phyloP scores from a whole-genome alignment of 2,888 invertebrate genomes.

The Clunio marinus region DNA sequence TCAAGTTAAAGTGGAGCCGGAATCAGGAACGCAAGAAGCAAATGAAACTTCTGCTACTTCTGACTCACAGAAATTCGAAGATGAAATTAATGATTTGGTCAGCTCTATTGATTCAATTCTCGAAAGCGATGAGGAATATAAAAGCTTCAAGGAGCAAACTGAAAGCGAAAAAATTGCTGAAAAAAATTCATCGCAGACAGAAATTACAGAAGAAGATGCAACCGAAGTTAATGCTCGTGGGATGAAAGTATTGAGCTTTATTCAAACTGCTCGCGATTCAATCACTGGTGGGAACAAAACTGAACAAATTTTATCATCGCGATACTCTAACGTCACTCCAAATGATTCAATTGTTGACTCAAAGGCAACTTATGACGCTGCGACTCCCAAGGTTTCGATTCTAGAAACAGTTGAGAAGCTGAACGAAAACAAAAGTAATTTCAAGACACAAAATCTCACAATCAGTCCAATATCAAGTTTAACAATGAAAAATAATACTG shows the following conservation, averaged over 20 bases:
- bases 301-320: slow-evolving; percentile 20
- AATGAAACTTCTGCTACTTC: no score
- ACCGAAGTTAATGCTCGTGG: not conserved
- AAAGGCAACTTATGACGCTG: not conserved
- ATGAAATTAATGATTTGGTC: no score
- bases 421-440: not conserved
- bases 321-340: slow-evolving; percentile 33
- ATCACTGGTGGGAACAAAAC: not conserved
- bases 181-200: not conserved
- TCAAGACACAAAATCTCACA: not conserved
- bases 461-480: slow-evolving; percentile 25
- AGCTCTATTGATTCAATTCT: no score
- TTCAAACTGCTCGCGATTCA: slow-evolving; percentile 2
- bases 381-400: slow-evolving; percentile 6
- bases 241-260: not conserved
- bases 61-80: no score
- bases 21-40: no score
- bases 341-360: slow-evolving; percentile 16
- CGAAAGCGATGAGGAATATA: no score
- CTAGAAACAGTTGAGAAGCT: not conserved
- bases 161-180: no score
- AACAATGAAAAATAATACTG: not conserved
- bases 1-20: no score
- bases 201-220: not conserved
- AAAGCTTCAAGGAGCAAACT: no score